These are phyloP conservation scores for Amblyjoppa fuscipennis DNA, from an alignment of 2,888 invertebrate species.

Conservation along the genomic window DNA sequence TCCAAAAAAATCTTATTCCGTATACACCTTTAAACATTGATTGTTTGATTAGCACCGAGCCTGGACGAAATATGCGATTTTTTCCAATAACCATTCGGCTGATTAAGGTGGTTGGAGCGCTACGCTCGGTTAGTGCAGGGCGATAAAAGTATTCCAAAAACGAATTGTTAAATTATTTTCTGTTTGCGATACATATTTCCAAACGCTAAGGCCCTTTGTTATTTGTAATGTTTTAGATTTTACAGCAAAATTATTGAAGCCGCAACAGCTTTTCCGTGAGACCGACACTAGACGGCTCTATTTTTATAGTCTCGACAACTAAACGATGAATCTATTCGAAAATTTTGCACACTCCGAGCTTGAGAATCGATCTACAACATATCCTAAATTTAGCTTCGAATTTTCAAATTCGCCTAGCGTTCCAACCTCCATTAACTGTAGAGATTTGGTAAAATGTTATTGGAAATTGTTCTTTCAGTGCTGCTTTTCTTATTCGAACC, in stretches of 20 bases:
- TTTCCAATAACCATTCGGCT: conserved; percentile 5
- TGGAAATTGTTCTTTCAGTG: conserved; percentile 11
- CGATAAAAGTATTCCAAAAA: neutral
- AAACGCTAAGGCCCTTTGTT: too few relatives aligned
- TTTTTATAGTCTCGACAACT: neutral
- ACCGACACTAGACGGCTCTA: too few relatives aligned
- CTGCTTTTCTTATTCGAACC: conserved; percentile 23
- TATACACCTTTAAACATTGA: conserved; percentile 10
- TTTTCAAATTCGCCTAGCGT: neutral
- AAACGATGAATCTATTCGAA: neutral
- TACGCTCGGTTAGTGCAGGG: neutral
- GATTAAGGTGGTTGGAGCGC: neutral
- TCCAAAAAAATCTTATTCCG: conserved; percentile 1
- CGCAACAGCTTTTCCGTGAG: neutral
- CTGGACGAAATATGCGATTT: conserved; percentile 9
- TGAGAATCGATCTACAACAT: neutral
- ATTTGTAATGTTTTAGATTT: too few relatives aligned
- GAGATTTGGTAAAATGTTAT: conserved; percentile 9
- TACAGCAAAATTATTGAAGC: neutral
- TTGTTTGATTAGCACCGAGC: conserved; percentile 41
- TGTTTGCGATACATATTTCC: neutral
- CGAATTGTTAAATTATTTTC: neutral
- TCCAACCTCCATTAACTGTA: conserved; percentile 2
- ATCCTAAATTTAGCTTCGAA: neutral
- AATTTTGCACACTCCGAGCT: neutral